These are phyloP conservation scores for Strix occidentalis DNA, from an alignment of 2,797 vertebrate species.

Conservation along the genomic window DNA sequence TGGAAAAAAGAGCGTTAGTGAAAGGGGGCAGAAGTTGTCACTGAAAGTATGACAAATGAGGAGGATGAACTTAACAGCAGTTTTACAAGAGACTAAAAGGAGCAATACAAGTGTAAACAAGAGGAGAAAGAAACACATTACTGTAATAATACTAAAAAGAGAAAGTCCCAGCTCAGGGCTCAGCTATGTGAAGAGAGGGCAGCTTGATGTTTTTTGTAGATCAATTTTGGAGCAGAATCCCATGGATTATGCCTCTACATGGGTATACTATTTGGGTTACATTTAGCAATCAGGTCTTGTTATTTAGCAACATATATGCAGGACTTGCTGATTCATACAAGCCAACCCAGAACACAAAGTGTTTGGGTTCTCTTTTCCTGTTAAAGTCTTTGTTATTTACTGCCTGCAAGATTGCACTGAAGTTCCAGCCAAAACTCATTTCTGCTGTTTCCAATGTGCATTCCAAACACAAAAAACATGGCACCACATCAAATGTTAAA, in stretches of 20 bases:
- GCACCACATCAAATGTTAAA: conserved; percentile 54
- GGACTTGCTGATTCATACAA: conserved; percentile 60
- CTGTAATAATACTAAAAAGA: conserved; percentile 42
- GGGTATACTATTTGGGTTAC: conserved; percentile 39
- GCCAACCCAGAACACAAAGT: conserved; percentile 35
- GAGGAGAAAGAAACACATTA: conserved; percentile 1
- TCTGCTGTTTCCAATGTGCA: conserved; percentile 46
- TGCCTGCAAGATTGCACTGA: conserved; percentile 49
- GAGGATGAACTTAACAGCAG: conserved; percentile 38
- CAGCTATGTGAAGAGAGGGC: conserved; percentile 32
- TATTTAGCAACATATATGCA: conserved; percentile 48
- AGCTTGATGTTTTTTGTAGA: neutral
- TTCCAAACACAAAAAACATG: conserved; percentile 59
- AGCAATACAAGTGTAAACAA: conserved; percentile 44
- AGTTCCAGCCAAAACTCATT: conserved; percentile 52
- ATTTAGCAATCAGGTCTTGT: conserved; percentile 14
- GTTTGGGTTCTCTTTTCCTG: conserved; percentile 62
- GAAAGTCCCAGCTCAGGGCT: conserved; percentile 41
- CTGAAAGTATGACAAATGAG: conserved; percentile 41
- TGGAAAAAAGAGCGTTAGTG: neutral
- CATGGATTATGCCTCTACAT: conserved; percentile 53
- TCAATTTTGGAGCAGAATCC: conserved; percentile 13
- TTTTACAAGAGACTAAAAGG: conserved; percentile 53
- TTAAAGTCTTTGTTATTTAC: conserved; percentile 62
- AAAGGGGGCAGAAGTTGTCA: conserved; percentile 20